phyloP scores from a whole-genome alignment of 2,113 vertebrate species.

The Pomatostomus ruficeps region DNA sequence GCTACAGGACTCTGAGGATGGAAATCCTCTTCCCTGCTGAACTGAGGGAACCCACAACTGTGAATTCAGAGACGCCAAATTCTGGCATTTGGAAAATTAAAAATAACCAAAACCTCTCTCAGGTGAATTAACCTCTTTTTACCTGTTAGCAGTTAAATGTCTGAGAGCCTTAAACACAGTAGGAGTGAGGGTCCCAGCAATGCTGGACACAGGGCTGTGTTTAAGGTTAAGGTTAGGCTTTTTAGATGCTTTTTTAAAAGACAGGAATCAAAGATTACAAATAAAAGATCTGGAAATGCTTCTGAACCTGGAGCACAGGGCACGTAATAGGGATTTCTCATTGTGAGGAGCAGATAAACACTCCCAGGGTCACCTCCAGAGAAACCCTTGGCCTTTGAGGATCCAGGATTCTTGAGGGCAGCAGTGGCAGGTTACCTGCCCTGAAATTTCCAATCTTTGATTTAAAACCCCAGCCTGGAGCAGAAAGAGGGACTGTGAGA shows the following conservation, averaged over 20 bases:
- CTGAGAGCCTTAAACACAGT: neutral
- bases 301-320: neutral
- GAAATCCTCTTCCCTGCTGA: neutral
- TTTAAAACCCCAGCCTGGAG: neutral
- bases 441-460: neutral
- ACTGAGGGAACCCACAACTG: neutral
- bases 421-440: neutral
- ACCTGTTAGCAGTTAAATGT: neutral
- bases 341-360: neutral
- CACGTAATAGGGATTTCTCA: neutral
- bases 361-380: neutral
- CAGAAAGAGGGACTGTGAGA: neutral
- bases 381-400: neutral
- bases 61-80: neutral
- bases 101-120: neutral
- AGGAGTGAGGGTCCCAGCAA: neutral
- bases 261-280: neutral
- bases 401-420: neutral
- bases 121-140: neutral
- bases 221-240: neutral
- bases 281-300: neutral
- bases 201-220: neutral
- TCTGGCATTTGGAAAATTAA: neutral
- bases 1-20: neutral
- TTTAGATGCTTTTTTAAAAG: neutral